Base-by-base conservation (phyloP, 2,888 invertebrate species). In the Pollenia griseotomentosa region DNA sequence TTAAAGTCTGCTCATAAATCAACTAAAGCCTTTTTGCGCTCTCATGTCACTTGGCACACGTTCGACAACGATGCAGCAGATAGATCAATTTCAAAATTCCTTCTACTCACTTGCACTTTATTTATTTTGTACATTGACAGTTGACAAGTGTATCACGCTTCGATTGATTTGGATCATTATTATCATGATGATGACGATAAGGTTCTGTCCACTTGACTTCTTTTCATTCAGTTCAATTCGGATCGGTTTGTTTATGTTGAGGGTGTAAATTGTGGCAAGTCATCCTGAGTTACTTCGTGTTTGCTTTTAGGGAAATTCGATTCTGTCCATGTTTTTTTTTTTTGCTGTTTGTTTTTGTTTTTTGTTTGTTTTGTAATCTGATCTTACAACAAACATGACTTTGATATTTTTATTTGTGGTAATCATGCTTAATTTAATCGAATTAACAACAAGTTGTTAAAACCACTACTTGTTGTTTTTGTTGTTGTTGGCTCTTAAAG, bases 351-450 rank as follows among this genome's bases (percentile, higher is more conserved):
- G 19, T 19, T 19, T 19, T 19, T 19, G 19, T 19, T 75, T 2
- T 33, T 33, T 33, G 51, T 16, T 73, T 75, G 48, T 40, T 33
- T 65, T 78, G 86, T 86, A 86, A 86, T 86, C 84, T 78, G 84
- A 82, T 86, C 79, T 83, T 71, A 71, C 51, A 81, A 77, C 51
- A 81, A 81, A 79, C 79, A 83, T 87, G 87, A 87, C 78, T 87
- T 84, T 78, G 87, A 87, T 87, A 87, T 84, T 87, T 87, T 87
- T 87, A 87, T 87, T 85, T 87, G 84, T 78, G 87, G 87, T 74
- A 33, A 82, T 84, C 87, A 87, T 87, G 87, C 87, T 87, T 82
- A 87, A 87, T 87, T 87, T 87, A 87, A 87, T 82, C 87, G 84
- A 70, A 81, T 87, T 84, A 87, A 84, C 78, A 84, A 63, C 78